These are phyloP conservation scores for Drosophila willistoni DNA, from an alignment of 1,140 invertebrate genomes.

Conservation along the genomic window DNA sequence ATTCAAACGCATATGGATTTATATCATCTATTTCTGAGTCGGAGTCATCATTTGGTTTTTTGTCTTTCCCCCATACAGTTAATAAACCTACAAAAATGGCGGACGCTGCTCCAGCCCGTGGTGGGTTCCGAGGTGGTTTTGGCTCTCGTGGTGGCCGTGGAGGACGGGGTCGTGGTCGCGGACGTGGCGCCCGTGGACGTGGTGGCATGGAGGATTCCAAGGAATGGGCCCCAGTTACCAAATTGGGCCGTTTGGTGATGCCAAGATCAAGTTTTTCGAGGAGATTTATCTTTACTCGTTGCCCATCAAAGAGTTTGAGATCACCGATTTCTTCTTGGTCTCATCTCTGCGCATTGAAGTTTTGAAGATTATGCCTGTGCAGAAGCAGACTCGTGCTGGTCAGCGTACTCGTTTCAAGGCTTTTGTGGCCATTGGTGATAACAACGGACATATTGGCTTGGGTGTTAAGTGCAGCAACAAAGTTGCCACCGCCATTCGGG, in stretches of 20 bases:
- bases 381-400: constrained; percentile 99
- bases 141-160: constrained; percentile 89
- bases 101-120: constrained; percentile 97
- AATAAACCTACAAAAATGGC: too few species aligned
- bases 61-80: too few species aligned
- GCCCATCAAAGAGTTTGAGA: constrained; percentile 99
- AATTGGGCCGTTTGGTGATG: constrained; percentile 97
- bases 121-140: constrained; percentile 96
- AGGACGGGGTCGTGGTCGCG: constrained; percentile 91
- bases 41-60: too few species aligned
- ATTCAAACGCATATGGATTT: too few species aligned
- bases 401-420: constrained; percentile 99
- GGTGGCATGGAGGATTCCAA: constrained; percentile 98
- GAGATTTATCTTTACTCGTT: constrained; percentile 99
- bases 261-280: constrained; percentile 98
- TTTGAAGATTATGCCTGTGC: constrained; percentile 99
- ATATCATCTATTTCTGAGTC: too few species aligned
- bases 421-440: constrained; percentile 97
- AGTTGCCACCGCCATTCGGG: too few species aligned
- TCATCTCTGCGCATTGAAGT: constrained; percentile 97
- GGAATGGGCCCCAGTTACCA: constrained; percentile 99
- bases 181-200: constrained; percentile 93
- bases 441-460: constrained; percentile 98
- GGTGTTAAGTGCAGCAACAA: too few species aligned
- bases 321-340: constrained; percentile 99